Base-by-base conservation (phyloP, 2,797 vertebrate genomes). In the Schizopygopsis pylzovi region DNA sequence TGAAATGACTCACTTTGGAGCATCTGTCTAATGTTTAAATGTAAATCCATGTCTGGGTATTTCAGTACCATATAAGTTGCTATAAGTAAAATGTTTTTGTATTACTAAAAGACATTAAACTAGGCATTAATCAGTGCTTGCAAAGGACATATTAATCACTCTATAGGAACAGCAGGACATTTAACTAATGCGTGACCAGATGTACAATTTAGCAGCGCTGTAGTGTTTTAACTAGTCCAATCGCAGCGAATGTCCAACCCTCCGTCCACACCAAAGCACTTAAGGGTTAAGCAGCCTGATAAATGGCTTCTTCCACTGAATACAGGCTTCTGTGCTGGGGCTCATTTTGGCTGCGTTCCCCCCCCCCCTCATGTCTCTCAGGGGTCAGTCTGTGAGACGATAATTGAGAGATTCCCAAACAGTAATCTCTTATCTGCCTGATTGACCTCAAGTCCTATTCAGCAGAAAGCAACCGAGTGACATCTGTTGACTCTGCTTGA, bases 401-500 rank as follows among this genome's bases (percentile, higher is more conserved):
- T 90, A 85, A 91, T 89, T 90, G 88, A 90, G 85, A 88, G 88
- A 85, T 89, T 88, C 87, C 86, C 88, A 91, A 91, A 91, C 88
- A 89, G 81, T 87, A 79, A 86, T 89, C 85, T 86, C 86, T 90
- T 91, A 89, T 92, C 90, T 86, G 86, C 87, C 77, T 86, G 85
- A 89, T 85, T 89, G 88, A 90, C 87, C 90, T 82, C 37, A 68
- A 70, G 85, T 76, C 85, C 88, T 80, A 88, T 88, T 81, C 88
- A 87, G 76, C 75, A 82, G 49, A 70, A 9, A 81, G 83, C 81
- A 73, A 82, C 78, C 39, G 71, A 39, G 89, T 88, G 91, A 91
- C 91, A 91, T 91, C 91, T 91, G 91, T 90, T 90, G 87, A 88
- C 90, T 87, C 70, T 15, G 86, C 85, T 89, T 89, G 82, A 90